Evolutionary conservation across 2,888 invertebrate genomes (phyloP).

Genomic region (Ferrisia virgata): DNA sequence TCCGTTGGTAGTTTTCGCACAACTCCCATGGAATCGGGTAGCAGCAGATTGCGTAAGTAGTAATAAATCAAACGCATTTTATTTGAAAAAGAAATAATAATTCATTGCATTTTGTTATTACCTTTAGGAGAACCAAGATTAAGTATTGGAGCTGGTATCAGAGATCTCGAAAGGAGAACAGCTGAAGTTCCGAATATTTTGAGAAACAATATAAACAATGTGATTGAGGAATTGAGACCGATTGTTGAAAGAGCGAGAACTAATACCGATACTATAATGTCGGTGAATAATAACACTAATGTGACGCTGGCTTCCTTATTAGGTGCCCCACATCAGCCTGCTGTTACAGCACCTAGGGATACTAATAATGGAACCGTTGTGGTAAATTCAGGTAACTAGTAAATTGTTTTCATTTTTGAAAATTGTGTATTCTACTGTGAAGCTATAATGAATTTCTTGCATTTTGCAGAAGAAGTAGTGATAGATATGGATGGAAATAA

Average conservation of each 20-base stretch:
- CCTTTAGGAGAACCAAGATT: slow-evolving; percentile 42
- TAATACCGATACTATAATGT: slow-evolving; percentile 33
- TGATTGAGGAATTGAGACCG: slow-evolving; percentile 65
- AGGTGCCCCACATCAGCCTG: background rate
- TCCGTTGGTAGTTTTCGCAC: slow-evolving; percentile 39
- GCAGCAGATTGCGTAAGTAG: slow-evolving; percentile 31
- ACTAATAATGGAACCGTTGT: background rate
- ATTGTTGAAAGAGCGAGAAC: slow-evolving; percentile 58
- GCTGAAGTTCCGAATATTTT: slow-evolving; percentile 51
- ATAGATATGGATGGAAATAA: slow-evolving; percentile 28
- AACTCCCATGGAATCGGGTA: slow-evolving; percentile 31
- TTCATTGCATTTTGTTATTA: background rate
- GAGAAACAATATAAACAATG: slow-evolving; percentile 53
- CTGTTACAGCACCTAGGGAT: slow-evolving; percentile 25
- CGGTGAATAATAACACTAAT: slow-evolving; percentile 8
- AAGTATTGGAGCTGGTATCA: slow-evolving; percentile 47
- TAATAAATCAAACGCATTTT: background rate
- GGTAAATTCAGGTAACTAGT: background rate
- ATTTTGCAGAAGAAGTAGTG: slow-evolving; percentile 37
- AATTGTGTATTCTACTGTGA: background rate
- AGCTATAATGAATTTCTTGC: background rate
- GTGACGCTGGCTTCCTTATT: slow-evolving; percentile 24
- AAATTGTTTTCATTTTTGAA: background rate
- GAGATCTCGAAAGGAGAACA: slow-evolving; percentile 48
- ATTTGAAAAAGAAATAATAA: background rate